Conservation (phyloP, 1,140 invertebrate genomes). For the Sitodiplosis mosellana region DNA sequence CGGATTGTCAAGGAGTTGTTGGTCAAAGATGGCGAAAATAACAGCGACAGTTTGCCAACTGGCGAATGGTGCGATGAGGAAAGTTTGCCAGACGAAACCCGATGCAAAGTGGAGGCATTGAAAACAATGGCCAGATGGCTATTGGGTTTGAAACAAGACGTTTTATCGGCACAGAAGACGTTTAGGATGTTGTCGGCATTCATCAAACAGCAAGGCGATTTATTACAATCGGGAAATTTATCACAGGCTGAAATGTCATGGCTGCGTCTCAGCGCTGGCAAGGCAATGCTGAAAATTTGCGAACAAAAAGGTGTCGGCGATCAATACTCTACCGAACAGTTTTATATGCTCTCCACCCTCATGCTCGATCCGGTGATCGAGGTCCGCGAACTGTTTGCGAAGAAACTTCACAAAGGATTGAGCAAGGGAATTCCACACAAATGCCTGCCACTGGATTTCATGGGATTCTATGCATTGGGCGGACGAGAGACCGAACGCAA, state of each 20-base stretch:
- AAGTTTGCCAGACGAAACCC: slow-evolving; percentile 73
- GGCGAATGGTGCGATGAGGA: slow-evolving; percentile 77
- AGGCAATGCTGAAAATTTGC: slow-evolving; percentile 89
- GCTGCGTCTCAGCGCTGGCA: slow-evolving; percentile 74
- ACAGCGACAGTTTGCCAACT: slow-evolving; percentile 27
- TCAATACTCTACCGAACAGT: slow-evolving; percentile 85
- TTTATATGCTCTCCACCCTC: slow-evolving; percentile 78
- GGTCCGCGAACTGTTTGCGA: slow-evolving; percentile 76
- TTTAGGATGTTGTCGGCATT: slow-evolving; percentile 83
- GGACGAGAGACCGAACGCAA: slow-evolving; percentile 63
- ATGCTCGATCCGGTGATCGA: slow-evolving; percentile 73
- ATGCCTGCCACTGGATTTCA: slow-evolving; percentile 87
- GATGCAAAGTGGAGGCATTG: slow-evolving; percentile 83
- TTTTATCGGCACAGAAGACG: slow-evolving; percentile 80
- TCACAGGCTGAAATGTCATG: slow-evolving; percentile 79
- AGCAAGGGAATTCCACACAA: slow-evolving; percentile 64
- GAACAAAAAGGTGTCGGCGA: slow-evolving; percentile 91
- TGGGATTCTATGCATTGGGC: slow-evolving; percentile 82
- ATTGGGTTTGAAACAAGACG: slow-evolving; percentile 73
- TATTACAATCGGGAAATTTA: slow-evolving; percentile 48
- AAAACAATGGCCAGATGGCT: slow-evolving; percentile 95
- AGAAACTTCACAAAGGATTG: slow-evolving; percentile 79
- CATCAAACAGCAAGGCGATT: slow-evolving; percentile 73
- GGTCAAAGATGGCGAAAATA: slow-evolving; percentile 56
- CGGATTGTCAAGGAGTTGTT: slow-evolving; percentile 90